Evolutionary conservation across 2,113 vertebrate species (phyloP), one percentile per base, ranked within the genome.

Genomic region (Thalassoma bifasciatum): DNA sequence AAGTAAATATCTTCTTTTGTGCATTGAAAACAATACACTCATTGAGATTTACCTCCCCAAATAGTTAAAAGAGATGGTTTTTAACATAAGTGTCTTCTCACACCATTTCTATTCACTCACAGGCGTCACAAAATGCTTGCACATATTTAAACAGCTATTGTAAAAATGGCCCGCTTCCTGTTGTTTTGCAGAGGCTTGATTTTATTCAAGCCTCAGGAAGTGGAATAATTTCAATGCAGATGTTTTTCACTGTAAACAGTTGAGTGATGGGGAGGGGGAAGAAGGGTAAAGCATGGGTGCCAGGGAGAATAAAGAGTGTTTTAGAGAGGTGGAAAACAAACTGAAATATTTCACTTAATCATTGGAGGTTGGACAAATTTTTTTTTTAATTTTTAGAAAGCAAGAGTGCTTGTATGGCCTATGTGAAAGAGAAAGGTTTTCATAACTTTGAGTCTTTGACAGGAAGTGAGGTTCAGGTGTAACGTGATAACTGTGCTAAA

Each of bases 211-310:
- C 93, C 92, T 72, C 89, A 82, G 93, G 93, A 94, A 93, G 91
- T 89, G 79, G 91, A 94, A 93, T 95, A 91, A 92, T 93, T 94
- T 92, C 92, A 94, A 92, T 94, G 92, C 94, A 94, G 93, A 94
- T 94, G 92, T 94, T 93, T 94, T 92, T 93, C 90, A 94, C 92
- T 90, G 91, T 92, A 91, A 94, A 93, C 91, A 93, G 89, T 86
- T 83, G 61, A 79, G 80, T 63, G 58, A 89, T 88, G 75, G 81
- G 80, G 76, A 73, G 82, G 58, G 75, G 86, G 79, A 53, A 3
- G 47, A 62, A 60, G 85, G 79, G 66, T 70, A 88, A 84, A 88
- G 84, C 53, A 59, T 72, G 71, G 74, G 71, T 46, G 54, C 79
- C 71, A 49, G 84, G 66, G 75, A 76, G 73, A 51, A 66, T 3